Conservation (phyloP, 2,888 invertebrate genomes). For the Xestia sexstrigata region DNA sequence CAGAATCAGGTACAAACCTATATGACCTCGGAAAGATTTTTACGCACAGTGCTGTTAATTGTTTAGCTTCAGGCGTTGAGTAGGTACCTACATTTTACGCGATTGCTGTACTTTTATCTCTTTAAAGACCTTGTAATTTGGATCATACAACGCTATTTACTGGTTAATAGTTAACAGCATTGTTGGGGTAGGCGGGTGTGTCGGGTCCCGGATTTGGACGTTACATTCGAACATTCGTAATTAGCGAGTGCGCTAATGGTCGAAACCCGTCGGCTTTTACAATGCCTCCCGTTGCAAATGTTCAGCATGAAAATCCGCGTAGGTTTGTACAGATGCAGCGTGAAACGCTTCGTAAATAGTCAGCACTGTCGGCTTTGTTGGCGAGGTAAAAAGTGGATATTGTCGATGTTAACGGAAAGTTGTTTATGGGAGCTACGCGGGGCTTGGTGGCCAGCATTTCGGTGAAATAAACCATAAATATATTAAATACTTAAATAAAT, state of each 20-base stretch:
- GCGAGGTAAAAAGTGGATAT: slow-evolving; percentile 58
- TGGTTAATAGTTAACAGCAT: slow-evolving; percentile 40
- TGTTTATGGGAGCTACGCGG: slow-evolving; percentile 19
- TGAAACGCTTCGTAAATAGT: slow-evolving; percentile 70
- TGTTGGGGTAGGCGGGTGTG: slow-evolving; percentile 53
- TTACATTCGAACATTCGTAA: slow-evolving; percentile 79
- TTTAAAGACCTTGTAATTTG: not conserved
- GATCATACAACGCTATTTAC: slow-evolving; percentile 13
- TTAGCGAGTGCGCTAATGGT: slow-evolving; percentile 82
- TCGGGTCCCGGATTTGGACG: slow-evolving; percentile 72
- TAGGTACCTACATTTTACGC: not conserved
- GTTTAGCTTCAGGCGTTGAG: slow-evolving; percentile 6
- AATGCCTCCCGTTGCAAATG: slow-evolving; percentile 69
- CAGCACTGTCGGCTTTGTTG: slow-evolving; percentile 64
- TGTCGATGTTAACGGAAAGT: slow-evolving; percentile 46
- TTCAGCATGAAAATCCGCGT: slow-evolving; percentile 68
- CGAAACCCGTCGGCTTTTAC: slow-evolving; percentile 76
- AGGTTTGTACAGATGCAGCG: slow-evolving; percentile 64
- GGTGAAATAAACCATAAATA: not conserved
- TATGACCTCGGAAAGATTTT: not conserved
- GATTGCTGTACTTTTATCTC: not conserved
- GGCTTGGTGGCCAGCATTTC: slow-evolving; percentile 17
- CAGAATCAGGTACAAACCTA: slow-evolving; percentile 8
- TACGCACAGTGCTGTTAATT: not conserved
- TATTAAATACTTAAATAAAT: too few species aligned